phyloP scores from a whole-genome alignment of 1,140 invertebrate species.

The Kradibia gibbosae region DNA sequence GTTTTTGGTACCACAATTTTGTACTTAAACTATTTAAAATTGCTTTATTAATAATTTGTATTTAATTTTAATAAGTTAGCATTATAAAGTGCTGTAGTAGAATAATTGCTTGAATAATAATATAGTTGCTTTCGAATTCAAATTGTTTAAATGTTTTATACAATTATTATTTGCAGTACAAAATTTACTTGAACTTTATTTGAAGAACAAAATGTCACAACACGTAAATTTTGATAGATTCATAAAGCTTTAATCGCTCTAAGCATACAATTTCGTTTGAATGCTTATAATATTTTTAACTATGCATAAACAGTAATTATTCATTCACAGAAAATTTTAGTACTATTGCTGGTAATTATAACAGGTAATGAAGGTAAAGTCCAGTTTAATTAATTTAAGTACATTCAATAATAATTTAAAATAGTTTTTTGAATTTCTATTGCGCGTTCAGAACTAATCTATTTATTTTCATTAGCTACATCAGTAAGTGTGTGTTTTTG shows the following conservation, averaged over 20 bases:
- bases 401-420: too few species aligned
- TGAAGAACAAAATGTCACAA: neutral
- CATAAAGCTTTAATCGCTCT: constrained; percentile 16
- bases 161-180: constrained; percentile 16
- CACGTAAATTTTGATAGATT: constrained; percentile 22
- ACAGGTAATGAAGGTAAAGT: neutral
- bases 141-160: neutral
- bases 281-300: neutral
- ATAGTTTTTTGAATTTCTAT: too few species aligned
- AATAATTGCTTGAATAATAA: neutral
- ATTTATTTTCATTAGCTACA: too few species aligned
- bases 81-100: too few species aligned
- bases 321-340: neutral
- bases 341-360: neutral
- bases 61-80: too few species aligned
- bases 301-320: neutral
- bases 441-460: too few species aligned
- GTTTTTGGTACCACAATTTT: neutral
- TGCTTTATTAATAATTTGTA: too few species aligned
- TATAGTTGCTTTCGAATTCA: neutral
- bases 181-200: constrained; percentile 12
- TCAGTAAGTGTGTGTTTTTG: too few species aligned
- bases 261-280: constrained; percentile 5
- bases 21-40: neutral
- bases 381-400: neutral